phyloP scores from a whole-genome alignment of 1,140 invertebrate genomes.

The Oppia nitens region DNA sequence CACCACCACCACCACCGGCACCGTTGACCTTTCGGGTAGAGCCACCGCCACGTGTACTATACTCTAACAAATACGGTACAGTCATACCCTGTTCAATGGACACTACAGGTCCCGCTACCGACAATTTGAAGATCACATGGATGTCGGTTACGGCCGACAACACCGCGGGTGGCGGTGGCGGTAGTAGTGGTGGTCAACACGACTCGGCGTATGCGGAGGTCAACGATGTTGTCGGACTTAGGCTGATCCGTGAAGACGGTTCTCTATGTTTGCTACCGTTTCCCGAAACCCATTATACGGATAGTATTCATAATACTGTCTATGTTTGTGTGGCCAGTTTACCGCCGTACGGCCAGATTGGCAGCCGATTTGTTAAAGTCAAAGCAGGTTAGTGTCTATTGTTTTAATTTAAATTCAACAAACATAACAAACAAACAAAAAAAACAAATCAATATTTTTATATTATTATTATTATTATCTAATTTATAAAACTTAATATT shows the following conservation, averaged over 20 bases:
- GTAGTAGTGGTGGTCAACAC: no score
- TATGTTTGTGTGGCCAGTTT: neutral
- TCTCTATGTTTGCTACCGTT: neutral
- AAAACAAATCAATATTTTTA: no score
- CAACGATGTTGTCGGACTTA: neutral
- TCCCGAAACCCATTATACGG: neutral
- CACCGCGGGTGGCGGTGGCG: no score
- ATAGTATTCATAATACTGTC: neutral
- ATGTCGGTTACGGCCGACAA: neutral
- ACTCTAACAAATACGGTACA: neutral
- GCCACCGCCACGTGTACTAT: neutral
- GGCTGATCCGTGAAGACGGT: neutral
- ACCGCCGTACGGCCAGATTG: neutral
- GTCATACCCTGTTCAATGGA: neutral
- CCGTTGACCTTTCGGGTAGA: neutral
- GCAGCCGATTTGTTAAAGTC: neutral
- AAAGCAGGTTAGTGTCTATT: neutral
- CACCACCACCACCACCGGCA: no score
- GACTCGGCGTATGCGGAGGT: neutral
- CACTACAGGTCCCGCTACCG: neutral
- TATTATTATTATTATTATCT: no score
- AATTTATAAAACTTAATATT: no score
- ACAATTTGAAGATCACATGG: neutral
- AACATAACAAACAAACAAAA: no score
- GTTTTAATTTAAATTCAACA: no score